phyloP scores from a whole-genome alignment of 2,888 invertebrate species.

The Drosophila meridionalis region DNA sequence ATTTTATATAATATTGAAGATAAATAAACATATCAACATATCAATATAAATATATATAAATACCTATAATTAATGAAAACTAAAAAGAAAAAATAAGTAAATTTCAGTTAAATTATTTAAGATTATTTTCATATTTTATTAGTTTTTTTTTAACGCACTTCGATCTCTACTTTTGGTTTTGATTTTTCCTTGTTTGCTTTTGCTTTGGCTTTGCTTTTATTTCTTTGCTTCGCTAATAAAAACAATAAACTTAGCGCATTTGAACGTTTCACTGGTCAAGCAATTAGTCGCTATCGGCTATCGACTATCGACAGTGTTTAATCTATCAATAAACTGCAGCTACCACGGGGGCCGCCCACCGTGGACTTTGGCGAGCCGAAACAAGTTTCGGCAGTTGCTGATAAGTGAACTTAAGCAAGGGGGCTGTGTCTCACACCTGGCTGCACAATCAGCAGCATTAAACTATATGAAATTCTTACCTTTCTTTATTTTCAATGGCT shows the following conservation, averaged over 20 bases:
- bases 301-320: conserved; percentile 35
- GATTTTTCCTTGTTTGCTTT: conserved; percentile 12
- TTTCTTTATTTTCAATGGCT: conserved; percentile 38
- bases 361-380: conserved; percentile 36
- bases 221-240: conserved; percentile 13
- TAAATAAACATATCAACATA: too few species aligned
- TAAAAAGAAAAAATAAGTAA: too few species aligned
- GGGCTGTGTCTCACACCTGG: background rate
- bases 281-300: conserved; percentile 34
- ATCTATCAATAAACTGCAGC: conserved; percentile 43
- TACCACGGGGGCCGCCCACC: conserved; percentile 19
- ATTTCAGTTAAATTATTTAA: too few species aligned
- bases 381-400: conserved; percentile 15
- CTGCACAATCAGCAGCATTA: conserved; percentile 49
- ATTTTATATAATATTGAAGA: too few species aligned
- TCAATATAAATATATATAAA: too few species aligned
- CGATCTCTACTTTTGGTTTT: background rate
- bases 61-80: too few species aligned
- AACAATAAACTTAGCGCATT: conserved; percentile 30
- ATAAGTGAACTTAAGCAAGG: conserved; percentile 27
- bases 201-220: conserved; percentile 1
- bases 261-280: conserved; percentile 17
- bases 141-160: too few species aligned
- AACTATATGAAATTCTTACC: conserved; percentile 41
- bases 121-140: too few species aligned